Evolutionary conservation across 30 jellyfish, hydroid and myxozoan genomes (phyloP), one percentile per base, ranked within the genome.

Genomic region (Aurelia aurita complex sp. Pacific): DNA sequence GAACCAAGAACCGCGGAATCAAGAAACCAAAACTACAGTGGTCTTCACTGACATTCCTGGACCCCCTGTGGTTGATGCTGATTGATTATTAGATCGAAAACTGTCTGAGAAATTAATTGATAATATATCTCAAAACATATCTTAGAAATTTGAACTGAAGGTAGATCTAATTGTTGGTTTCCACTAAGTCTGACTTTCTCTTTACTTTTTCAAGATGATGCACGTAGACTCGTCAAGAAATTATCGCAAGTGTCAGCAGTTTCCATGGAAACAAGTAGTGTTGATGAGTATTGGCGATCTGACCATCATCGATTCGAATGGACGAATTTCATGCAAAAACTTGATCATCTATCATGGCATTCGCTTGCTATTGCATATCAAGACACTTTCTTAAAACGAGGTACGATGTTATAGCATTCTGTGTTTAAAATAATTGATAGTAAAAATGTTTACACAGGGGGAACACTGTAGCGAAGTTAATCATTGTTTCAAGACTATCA

Each of bases 241-340:
- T 17, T 11, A 42, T 15, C 42, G 19, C 4, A 6, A 9, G 57
- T 9, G 66, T 77, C 87, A 7, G 8, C 23, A 16, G 50, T 19
- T 11, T 59, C 76, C 29, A 68, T 38, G 74, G 64, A 38, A 36
- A 33, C 91, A 72, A 19, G 35, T 18, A 65, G 52, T 55, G 94
- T 74, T 52, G 85, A 73, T 59, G 69, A 85, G 2, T 85, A 85
- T 55, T 85, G 94, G 94, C 60, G 14, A 5, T 85, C 94, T 5
- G 94, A 85, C 51, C 94, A 85, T 64, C 94, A 85, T 70, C 85
- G 94, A 33, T 85, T 85, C 67, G 94, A 85, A 74, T 74, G 88
- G 94, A 69, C 85, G 8, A 85, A 85, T 64, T 74, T 85, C 79
- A 85, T 85, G 88, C 87, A 76, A 38, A 64, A 73, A 43, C 76